Evolutionary conservation across 1,140 invertebrate genomes (phyloP).

Genomic region (Drosophila subpulchrella): DNA sequence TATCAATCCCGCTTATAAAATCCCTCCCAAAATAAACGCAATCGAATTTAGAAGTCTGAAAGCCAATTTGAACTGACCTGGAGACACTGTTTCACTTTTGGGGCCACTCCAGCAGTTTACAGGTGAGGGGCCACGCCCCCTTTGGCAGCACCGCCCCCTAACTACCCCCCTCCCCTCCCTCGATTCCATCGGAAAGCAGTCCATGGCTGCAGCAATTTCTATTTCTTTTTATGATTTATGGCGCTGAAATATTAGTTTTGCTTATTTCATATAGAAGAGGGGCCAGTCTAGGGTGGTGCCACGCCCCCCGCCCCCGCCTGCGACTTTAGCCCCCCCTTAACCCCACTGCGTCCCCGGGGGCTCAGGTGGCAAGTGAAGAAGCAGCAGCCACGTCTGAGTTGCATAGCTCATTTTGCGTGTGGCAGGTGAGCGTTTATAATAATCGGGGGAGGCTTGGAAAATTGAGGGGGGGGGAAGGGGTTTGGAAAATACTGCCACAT

Average conservation of each 20-base stretch:
- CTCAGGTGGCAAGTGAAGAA: conserved; percentile 23
- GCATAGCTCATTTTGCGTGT: conserved; percentile 67
- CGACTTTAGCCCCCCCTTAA: conserved; percentile 1
- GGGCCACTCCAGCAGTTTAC: neutral
- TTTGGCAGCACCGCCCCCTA: neutral
- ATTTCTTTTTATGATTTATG: conserved; percentile 79
- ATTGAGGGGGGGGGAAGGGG: neutral
- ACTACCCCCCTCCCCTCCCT: neutral
- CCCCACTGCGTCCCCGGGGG: neutral
- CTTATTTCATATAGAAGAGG: conserved; percentile 69
- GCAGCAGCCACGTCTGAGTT: conserved; percentile 62
- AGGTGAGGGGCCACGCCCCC: conserved; percentile 12
- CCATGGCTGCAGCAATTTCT: conserved; percentile 60
- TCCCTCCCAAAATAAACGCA: too few relatives aligned
- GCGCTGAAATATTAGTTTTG: conserved; percentile 79
- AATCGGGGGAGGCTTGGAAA: conserved; percentile 40
- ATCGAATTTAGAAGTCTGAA: neutral
- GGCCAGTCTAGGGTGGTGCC: conserved; percentile 23
- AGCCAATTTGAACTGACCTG: neutral
- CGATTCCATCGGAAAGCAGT: conserved; percentile 10
- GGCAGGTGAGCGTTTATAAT: conserved; percentile 64
- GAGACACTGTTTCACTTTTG: neutral
- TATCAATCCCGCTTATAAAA: too few relatives aligned
- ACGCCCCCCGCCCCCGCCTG: neutral
- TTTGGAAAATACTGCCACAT: conserved; percentile 8